Evolutionary conservation across 2,888 invertebrate genomes (phyloP), one percentile per base, ranked within the genome.

Genomic region (Diadegma fenestrale): DNA sequence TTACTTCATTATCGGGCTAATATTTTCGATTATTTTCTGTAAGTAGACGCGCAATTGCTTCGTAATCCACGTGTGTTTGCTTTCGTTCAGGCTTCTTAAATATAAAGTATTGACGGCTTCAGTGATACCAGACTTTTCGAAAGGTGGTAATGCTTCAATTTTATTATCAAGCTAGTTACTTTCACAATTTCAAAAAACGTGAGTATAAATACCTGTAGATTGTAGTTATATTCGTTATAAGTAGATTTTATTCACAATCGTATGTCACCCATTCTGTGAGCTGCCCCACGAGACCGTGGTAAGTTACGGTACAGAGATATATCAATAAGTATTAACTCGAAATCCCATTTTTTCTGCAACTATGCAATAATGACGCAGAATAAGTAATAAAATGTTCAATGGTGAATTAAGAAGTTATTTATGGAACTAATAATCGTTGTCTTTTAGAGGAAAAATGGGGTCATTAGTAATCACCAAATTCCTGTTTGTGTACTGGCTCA

Each of bases 151-250:
- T 51, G 19, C n/a, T 51, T 51, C 7, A 51, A n/a, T 51, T 51
- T 51, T 2, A 6, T 51, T 51, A 51, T 51, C 48, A 51, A 51
- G 7, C n/a, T 51, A 0, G 19, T 51, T 51, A 51, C 6, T n/a
- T 7, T 19, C n/a, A 51, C 6, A 51, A n/a, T 51, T 19, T 6
- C 7, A 2, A 51, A n/a, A 37, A 51, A 51, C 10, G 12, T 58
- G 26, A 12, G 26, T 58, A 58, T 58, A 58, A 58, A 58, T 58
- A 58, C 26, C 26, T 58, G 26, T 26, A 58, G 26, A 58, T 58
- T 58, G 58, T 26, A 58, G 12, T 22, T 58, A 14, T 14, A 58
- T 30, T 58, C n/a, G 5, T 30, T 26, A 58, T 22, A 12, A 26
- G 26, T 30, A 17, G n/a, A 6, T 51, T 48, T n/a, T 51, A 51